Evolutionary conservation across 2,113 vertebrate species (phyloP).

Genomic region (Lutjanus erythropterus): DNA sequence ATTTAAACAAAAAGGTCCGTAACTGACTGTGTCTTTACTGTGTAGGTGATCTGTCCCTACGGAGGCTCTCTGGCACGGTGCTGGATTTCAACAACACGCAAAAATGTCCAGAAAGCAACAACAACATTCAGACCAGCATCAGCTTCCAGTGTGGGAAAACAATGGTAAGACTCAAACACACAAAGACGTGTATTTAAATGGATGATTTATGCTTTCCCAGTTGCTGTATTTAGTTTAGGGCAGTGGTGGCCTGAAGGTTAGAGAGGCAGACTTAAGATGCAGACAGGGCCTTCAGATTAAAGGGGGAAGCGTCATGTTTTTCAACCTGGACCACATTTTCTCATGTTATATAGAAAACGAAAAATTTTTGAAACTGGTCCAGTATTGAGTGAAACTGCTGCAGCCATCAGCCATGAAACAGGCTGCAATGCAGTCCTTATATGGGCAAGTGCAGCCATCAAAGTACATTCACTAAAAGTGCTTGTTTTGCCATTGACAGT

Average conservation of each 20-base stretch:
- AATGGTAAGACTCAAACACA: conserved; percentile 85
- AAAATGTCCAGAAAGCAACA: conserved; percentile 76
- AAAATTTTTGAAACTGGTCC: too few relatives aligned
- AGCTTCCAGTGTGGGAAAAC: conserved; percentile 95
- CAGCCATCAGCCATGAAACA: too few relatives aligned
- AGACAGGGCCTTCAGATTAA: too few relatives aligned
- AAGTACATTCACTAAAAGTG: too few relatives aligned
- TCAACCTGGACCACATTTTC: too few relatives aligned
- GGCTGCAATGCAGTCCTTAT: too few relatives aligned
- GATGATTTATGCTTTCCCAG: neutral
- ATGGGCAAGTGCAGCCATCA: too few relatives aligned
- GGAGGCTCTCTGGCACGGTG: conserved; percentile 80
- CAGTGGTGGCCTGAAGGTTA: neutral
- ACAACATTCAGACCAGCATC: conserved; percentile 89
- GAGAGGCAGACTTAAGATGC: neutral
- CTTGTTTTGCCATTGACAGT: too few relatives aligned
- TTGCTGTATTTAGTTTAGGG: neutral
- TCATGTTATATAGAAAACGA: too few relatives aligned
- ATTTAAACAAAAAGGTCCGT: too few relatives aligned
- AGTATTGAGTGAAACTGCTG: too few relatives aligned
- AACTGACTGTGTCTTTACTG: neutral
- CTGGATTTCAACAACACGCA: conserved; percentile 85
- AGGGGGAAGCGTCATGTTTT: too few relatives aligned
- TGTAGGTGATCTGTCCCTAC: conserved; percentile 85
- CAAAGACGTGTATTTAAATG: neutral